Conservation (phyloP, 2,888 invertebrate species). For the Euzetes globulus region DNA sequence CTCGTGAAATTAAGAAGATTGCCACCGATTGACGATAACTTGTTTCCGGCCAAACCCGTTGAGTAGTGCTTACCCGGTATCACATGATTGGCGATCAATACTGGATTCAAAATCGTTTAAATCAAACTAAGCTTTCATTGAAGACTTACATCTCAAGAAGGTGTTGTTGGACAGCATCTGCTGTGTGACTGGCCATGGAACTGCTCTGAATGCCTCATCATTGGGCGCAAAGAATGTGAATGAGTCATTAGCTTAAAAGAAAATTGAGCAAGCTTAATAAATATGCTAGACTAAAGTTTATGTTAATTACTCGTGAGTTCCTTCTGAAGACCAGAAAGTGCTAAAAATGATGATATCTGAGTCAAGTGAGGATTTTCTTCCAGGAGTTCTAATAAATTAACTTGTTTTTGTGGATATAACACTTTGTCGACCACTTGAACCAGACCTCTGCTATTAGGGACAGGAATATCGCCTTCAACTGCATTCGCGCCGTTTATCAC, state of each 20-base stretch:
- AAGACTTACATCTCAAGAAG: slow-evolving; percentile 38
- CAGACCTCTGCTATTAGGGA: slow-evolving; percentile 41
- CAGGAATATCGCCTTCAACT: slow-evolving; percentile 13
- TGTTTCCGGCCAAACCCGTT: slow-evolving; percentile 42
- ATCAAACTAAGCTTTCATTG: not conserved
- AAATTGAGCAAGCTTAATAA: not conserved
- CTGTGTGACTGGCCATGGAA: slow-evolving; percentile 38
- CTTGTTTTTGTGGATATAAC: slow-evolving; percentile 43
- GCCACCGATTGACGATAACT: slow-evolving; percentile 42
- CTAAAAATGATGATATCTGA: slow-evolving; percentile 29
- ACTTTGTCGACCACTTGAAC: slow-evolving; percentile 44
- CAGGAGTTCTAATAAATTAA: slow-evolving; percentile 41
- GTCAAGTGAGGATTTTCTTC: slow-evolving; percentile 30
- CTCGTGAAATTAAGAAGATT: slow-evolving; percentile 41
- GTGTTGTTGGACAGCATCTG: slow-evolving; percentile 37
- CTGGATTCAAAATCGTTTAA: slow-evolving; percentile 33
- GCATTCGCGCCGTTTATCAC: slow-evolving; percentile 29
- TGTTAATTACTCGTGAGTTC: slow-evolving; percentile 18
- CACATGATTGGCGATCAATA: slow-evolving; percentile 45
- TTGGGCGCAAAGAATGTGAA: slow-evolving; percentile 39
- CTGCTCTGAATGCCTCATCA: slow-evolving; percentile 39
- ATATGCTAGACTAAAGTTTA: not conserved
- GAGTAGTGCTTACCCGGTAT: slow-evolving; percentile 43
- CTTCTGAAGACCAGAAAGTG: slow-evolving; percentile 30
- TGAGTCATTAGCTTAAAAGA: slow-evolving; percentile 1